These are phyloP conservation scores for Lumbricus terrestris DNA, from an alignment of 2,888 invertebrate genomes.

Conservation along the genomic window DNA sequence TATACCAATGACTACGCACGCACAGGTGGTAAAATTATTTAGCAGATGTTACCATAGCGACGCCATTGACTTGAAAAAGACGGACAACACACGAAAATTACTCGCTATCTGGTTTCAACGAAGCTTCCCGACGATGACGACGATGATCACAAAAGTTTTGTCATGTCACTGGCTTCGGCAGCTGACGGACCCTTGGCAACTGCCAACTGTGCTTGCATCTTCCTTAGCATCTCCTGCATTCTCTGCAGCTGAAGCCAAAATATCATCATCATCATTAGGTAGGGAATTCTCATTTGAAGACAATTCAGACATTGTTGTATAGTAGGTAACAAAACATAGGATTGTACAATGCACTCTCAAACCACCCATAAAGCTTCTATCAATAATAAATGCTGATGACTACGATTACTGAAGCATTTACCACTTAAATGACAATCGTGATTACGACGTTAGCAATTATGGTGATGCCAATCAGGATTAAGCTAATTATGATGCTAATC, in stretches of 20 bases:
- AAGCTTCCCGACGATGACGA: not conserved
- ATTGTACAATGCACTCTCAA: no score
- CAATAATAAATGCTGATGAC: no score
- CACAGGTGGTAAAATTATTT: not conserved
- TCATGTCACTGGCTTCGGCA: constrained; percentile 10
- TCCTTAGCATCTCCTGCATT: constrained; percentile 93
- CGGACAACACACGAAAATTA: not conserved
- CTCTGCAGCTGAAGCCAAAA: constrained; percentile 72
- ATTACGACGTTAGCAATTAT: no score
- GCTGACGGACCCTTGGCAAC: constrained; percentile 19
- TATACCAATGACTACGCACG: not conserved
- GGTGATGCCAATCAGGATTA: not conserved
- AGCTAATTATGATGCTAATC: not conserved
- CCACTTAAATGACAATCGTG: no score
- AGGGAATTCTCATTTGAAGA: not conserved
- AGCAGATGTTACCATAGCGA: not conserved
- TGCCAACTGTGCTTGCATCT: constrained; percentile 88
- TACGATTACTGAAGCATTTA: no score
- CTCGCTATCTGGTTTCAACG: not conserved
- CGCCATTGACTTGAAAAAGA: not conserved
- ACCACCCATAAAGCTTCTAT: no score
- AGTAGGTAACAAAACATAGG: no score
- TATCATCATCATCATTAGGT: not conserved
- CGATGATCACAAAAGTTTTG: not conserved
- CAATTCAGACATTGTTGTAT: not conserved